Conservation (phyloP, 2,797 vertebrate genomes). For the Danio jaintianensis region DNA sequence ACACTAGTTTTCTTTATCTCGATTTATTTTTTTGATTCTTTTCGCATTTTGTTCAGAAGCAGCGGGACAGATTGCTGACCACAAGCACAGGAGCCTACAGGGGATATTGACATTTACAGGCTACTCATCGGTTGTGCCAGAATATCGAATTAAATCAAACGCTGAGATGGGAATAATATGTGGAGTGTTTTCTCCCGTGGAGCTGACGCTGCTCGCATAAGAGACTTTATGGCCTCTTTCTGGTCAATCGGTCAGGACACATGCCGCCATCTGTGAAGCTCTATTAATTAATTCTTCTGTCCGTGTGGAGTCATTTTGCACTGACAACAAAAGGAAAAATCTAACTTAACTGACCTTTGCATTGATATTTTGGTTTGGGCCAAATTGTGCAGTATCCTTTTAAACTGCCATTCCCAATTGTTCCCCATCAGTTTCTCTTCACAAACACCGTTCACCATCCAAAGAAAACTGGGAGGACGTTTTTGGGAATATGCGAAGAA, state of each 20-base stretch:
- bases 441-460: constrained; percentile 59
- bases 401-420: constrained; percentile 58
- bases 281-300: constrained; percentile 67
- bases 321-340: constrained; percentile 63
- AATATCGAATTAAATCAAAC: constrained; percentile 32
- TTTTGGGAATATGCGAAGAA: background rate
- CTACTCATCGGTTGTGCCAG: background rate
- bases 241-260: constrained; percentile 53
- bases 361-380: constrained; percentile 74
- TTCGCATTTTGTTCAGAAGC: constrained; percentile 11
- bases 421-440: constrained; percentile 58
- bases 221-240: constrained; percentile 56
- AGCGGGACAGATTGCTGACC: constrained; percentile 22
- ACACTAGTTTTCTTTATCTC: background rate
- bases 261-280: constrained; percentile 65
- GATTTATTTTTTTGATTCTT: background rate
- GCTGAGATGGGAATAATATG: constrained; percentile 15
- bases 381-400: constrained; percentile 60
- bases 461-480: background rate
- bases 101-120: constrained; percentile 34
- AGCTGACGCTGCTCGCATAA: constrained; percentile 15
- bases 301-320: constrained; percentile 62
- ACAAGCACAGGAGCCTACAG: constrained; percentile 33
- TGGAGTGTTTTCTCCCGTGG: constrained; percentile 32
- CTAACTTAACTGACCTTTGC: constrained; percentile 74